A percentile compares a stretch with the other conserved stretches of the same genome.
Evolutionary conservation across 2,113 vertebrate species (phyloP).

Genomic region (Mirza zaza): DNA sequence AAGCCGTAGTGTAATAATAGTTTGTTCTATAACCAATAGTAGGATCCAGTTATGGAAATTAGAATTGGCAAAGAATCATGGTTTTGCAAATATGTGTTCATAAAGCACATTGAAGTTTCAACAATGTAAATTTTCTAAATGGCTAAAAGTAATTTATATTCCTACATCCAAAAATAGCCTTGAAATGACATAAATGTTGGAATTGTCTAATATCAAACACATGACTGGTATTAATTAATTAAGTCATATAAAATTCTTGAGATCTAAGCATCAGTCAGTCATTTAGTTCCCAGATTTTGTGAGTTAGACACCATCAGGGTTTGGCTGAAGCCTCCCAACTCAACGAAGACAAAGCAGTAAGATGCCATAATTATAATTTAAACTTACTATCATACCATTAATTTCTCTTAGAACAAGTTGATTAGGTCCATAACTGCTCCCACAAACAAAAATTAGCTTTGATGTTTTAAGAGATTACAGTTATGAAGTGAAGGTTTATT

Average conservation of each 20-base stretch:
- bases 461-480: background rate
- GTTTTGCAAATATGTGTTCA: background rate
- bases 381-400: background rate
- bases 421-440: background rate
- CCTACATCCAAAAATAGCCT: background rate
- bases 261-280: background rate
- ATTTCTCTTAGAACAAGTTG: background rate
- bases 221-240: background rate
- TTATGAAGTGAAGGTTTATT: background rate
- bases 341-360: background rate
- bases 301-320: background rate
- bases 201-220: background rate
- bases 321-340: background rate
- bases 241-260: background rate
- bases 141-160: background rate
- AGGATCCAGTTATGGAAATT: slow-evolving; percentile 14
- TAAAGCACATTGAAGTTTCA: background rate
- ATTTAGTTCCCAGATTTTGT: background rate
- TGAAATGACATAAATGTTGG: background rate
- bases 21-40: slow-evolving; percentile 1
- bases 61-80: background rate
- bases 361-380: background rate
- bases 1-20: background rate
- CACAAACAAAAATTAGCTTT: background rate
- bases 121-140: slow-evolving; percentile 20